Conservation (phyloP, 1,140 invertebrate species). For the Panulirus ornatus region DNA sequence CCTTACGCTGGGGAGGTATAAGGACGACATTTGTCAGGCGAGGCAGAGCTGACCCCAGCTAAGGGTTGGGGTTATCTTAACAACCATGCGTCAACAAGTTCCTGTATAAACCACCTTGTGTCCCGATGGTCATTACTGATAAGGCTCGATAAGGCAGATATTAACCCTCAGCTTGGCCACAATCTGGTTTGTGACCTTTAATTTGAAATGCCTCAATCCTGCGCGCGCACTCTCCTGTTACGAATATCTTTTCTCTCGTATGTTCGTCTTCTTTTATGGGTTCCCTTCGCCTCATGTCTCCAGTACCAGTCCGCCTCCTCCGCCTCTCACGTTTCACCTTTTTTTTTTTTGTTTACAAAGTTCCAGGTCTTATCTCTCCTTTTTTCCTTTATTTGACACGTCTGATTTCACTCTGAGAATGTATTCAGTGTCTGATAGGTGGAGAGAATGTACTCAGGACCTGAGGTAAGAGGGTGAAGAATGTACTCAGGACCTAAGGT, state of each 20-base stretch:
- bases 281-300: no score
- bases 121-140: slow-evolving; percentile 50
- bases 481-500: no score
- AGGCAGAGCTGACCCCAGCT: background rate
- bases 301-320: no score
- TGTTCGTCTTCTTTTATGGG: background rate
- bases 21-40: background rate
- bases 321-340: no score
- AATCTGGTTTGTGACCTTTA: background rate
- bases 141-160: slow-evolving; percentile 36
- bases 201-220: slow-evolving; percentile 36
- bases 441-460: no score
- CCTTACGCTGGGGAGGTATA: background rate
- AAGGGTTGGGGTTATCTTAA: slow-evolving; percentile 48
- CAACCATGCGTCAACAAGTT: slow-evolving; percentile 54
- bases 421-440: no score
- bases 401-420: no score
- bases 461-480: no score
- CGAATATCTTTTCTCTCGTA: background rate
- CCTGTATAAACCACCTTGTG: slow-evolving; percentile 61
- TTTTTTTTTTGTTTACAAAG: no score
- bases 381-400: no score
- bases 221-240: background rate
- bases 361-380: no score
- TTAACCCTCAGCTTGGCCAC: no score